Base-by-base conservation (phyloP, 2,113 vertebrate species). In the Chrysochloris asiatica region DNA sequence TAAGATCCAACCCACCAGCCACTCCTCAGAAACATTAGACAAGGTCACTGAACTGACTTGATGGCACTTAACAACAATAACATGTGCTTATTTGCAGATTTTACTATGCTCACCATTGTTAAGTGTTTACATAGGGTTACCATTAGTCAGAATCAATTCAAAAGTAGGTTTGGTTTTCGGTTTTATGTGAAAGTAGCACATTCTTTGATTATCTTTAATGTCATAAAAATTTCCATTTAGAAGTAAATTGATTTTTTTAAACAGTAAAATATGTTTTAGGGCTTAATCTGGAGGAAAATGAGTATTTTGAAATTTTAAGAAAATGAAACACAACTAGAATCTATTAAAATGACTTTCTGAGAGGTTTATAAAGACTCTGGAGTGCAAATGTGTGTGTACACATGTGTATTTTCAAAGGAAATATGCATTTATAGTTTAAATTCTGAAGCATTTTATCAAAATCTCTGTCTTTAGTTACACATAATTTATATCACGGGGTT, bases 171-270 rank as follows among this genome's bases (percentile, higher is more conserved):
- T 67, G n/a, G 61, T 63, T 67, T n/a, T 36, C 17, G 5, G 33
- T n/a, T 36, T 67, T 67, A 61, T 36, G 33, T 77, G 38, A 92
- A 38, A 81, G 88, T 28, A 75, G n/a, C 43, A 88, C 10, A 47
- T 75, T 72, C 63, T 65, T 61, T 87, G 67, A 90, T 82, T 88
- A 75, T 67, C 47, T 13, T 93, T 48, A 90, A 2, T 54, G 50
- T n/a, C 8, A 92, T 48, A 12, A 56, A 84, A 84, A 43, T 67
- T 85, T 81, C 72, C 50, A n/a, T 83, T 94, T 95, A 45, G 73
- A 83, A 89, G 38, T 36, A 77, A 19, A 19, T 0, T 13, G 59
- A 59, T 61, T 21, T 83, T 86, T 76, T 79, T 43, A 86, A 91
- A 71, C 9, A 76, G 69, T 65, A 38, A 87, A 59, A 83, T 21